Percentiles rank a stretch among this genome's conserved stretches.
Evolutionary conservation across 2,888 invertebrate genomes (phyloP).

Genomic region (Eulithis testata): DNA sequence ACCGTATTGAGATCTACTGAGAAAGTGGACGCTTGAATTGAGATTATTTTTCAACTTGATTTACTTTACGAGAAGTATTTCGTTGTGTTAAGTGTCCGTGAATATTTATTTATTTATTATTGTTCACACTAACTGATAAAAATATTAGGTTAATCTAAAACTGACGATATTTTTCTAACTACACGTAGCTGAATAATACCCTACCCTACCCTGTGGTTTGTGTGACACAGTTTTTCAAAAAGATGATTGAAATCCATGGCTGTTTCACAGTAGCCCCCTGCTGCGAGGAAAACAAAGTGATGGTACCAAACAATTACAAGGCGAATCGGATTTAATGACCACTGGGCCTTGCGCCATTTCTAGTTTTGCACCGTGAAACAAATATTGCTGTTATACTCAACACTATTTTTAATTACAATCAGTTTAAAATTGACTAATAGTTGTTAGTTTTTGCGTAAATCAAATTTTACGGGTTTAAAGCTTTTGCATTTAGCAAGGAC

Average conservation of each 20-base stretch:
- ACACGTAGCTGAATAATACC: too few species aligned
- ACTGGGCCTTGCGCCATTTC: conserved; percentile 60
- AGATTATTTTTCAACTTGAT: too few species aligned
- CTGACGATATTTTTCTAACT: too few species aligned
- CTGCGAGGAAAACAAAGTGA: conserved; percentile 29
- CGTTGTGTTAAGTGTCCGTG: too few species aligned
- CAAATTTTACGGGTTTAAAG: conserved; percentile 35
- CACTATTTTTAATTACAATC: conserved; percentile 40
- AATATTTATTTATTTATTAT: too few species aligned
- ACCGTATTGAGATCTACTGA: conserved; percentile 12
- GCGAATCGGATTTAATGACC: conserved; percentile 57
- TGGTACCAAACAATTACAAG: conserved; percentile 55
- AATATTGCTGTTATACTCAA: conserved; percentile 29
- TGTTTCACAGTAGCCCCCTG: conserved; percentile 22
- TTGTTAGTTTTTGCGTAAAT: conserved; percentile 41
- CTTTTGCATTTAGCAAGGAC: conserved; percentile 33
- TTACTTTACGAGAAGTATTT: too few species aligned
- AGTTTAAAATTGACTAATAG: conserved; percentile 37
- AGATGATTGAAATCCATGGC: conserved; percentile 2
- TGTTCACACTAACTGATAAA: too few species aligned
- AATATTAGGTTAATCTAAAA: too few species aligned
- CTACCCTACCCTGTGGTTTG: not conserved
- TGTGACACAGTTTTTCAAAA: conserved; percentile 1
- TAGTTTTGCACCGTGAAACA: conserved; percentile 36
- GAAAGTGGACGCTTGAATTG: conserved; percentile 6